Conservation (phyloP, 2,888 invertebrate genomes). For the Pammene fasciana region DNA sequence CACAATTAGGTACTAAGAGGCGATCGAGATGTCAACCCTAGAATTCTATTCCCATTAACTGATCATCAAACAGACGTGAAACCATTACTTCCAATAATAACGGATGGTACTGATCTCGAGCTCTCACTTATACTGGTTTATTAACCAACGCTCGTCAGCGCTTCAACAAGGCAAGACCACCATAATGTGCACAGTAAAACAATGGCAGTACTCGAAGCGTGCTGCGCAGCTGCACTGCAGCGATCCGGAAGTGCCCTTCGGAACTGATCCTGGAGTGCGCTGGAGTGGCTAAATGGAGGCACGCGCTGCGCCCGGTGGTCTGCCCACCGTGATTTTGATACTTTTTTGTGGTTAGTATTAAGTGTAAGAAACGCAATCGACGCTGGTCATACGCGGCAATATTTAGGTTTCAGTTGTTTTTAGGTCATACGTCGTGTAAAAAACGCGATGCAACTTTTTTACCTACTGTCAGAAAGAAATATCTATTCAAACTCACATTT, state of each 20-base stretch:
- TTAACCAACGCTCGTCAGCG: background rate
- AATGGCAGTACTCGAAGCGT: slow-evolving; percentile 72
- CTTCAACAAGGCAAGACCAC: slow-evolving; percentile 50
- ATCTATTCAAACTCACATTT: no score
- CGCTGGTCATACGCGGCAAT: no score
- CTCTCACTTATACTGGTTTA: background rate
- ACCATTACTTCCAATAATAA: background rate
- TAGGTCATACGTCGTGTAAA: no score
- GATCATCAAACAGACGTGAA: background rate
- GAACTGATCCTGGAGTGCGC: slow-evolving; percentile 54
- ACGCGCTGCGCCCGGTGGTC: slow-evolving; percentile 66
- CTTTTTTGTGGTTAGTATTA: background rate
- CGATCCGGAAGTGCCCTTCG: slow-evolving; percentile 50
- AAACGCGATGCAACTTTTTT: no score
- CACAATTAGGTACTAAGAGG: slow-evolving; percentile 70
- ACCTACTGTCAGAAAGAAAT: no score
- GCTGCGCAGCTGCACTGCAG: slow-evolving; percentile 73
- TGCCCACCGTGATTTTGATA: slow-evolving; percentile 51
- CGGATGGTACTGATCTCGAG: background rate
- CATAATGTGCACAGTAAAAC: slow-evolving; percentile 51
- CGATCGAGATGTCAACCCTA: slow-evolving; percentile 68
- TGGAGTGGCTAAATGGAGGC: slow-evolving; percentile 64
- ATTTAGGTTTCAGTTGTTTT: no score
- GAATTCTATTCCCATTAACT: slow-evolving; percentile 49
- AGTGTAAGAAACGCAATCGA: no score